These are phyloP conservation scores for Prunella himalayana DNA, from an alignment of 2,113 vertebrate genomes.

Conservation along the genomic window DNA sequence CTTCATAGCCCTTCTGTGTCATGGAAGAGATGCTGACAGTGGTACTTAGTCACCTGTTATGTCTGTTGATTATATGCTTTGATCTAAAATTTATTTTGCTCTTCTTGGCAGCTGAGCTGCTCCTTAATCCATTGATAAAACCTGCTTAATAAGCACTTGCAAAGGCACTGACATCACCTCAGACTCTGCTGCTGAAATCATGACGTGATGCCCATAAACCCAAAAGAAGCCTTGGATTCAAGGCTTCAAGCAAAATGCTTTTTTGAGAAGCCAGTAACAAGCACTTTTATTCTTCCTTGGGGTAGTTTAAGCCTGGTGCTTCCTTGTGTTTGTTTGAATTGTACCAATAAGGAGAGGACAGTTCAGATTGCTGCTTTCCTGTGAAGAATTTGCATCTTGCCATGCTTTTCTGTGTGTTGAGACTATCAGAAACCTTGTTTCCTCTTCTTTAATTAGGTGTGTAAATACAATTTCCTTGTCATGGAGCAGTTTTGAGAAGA, in stretches of 20 bases:
- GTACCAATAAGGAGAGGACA: rapidly evolving
- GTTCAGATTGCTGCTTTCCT: not conserved
- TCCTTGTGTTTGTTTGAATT: not conserved
- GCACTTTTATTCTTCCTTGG: not conserved
- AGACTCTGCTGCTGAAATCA: not conserved
- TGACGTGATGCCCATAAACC: not conserved
- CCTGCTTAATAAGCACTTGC: conserved; percentile 31
- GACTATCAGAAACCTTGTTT: not conserved
- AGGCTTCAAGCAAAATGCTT: not conserved
- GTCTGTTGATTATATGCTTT: conserved; percentile 20
- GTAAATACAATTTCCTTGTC: not conserved
- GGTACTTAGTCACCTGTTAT: conserved; percentile 10
- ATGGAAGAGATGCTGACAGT: not conserved
- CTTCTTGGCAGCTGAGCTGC: not conserved
- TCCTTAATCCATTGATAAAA: conserved; percentile 48
- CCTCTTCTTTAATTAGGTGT: not conserved
- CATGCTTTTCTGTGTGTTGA: not conserved
- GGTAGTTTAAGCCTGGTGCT: not conserved
- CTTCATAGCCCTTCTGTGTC: not conserved
- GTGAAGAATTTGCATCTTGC: not conserved
- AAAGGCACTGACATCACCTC: not conserved
- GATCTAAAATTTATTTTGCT: conserved; percentile 46
- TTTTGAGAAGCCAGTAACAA: not conserved
- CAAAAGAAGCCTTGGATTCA: not conserved
- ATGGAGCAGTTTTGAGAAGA: not conserved